phyloP scores from a whole-genome alignment of 2,113 vertebrate genomes.

The Gymnarchus niloticus region DNA sequence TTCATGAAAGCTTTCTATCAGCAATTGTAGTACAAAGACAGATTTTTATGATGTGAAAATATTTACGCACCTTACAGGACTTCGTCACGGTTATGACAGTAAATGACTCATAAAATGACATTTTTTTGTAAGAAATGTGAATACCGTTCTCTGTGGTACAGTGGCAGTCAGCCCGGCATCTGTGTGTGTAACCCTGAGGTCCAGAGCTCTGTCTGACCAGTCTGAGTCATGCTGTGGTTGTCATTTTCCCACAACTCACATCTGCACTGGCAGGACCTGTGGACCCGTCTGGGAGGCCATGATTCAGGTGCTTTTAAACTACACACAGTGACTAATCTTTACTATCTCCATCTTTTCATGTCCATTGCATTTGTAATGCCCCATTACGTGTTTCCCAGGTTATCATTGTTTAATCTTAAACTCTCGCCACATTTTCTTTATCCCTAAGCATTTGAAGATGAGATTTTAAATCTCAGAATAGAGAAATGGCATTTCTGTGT shows the following conservation, averaged over 20 bases:
- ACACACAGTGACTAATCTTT: neutral
- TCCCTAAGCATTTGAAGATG: neutral
- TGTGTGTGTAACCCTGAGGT: neutral
- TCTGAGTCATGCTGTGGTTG: neutral
- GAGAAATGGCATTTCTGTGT: neutral
- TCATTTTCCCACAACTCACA: neutral
- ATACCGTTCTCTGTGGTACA: neutral
- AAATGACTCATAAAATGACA: neutral
- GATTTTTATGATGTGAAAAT: neutral
- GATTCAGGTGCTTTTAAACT: slow-evolving; percentile 7
- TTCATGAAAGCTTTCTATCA: neutral
- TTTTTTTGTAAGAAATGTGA: neutral
- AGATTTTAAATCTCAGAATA: neutral
- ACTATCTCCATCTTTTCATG: neutral
- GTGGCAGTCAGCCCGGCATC: neutral
- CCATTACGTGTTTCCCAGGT: no score
- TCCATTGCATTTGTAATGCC: neutral
- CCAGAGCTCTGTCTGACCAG: neutral
- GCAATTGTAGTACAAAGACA: no score
- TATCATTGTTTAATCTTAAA: neutral
- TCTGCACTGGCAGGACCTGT: neutral
- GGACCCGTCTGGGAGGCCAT: neutral
- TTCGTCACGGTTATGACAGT: neutral
- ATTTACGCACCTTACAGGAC: neutral
- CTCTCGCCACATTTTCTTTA: neutral